Conservation (phyloP, 2,113 vertebrate species). For the Monopterus albus region DNA sequence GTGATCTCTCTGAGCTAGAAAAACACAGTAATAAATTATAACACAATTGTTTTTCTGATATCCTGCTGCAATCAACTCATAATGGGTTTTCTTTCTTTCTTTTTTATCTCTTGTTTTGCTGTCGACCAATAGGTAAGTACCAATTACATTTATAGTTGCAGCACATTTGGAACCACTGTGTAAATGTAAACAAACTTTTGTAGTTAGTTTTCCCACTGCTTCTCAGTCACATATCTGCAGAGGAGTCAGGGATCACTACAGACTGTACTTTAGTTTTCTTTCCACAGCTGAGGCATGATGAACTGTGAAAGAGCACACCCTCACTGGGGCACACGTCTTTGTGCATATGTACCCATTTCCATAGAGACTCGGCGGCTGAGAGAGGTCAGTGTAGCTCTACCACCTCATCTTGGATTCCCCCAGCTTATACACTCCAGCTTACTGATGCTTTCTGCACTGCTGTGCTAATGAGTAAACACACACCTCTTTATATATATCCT, state of each 20-base stretch:
- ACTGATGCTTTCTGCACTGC: slow-evolving; percentile 13
- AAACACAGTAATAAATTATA: no score
- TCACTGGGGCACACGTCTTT: slow-evolving; percentile 15
- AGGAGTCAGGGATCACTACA: slow-evolving; percentile 36
- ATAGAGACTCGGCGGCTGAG: no score
- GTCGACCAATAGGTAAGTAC: slow-evolving; percentile 63
- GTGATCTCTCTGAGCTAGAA: neutral
- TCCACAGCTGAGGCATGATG: slow-evolving; percentile 44
- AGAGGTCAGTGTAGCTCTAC: slow-evolving; percentile 22
- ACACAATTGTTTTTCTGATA: slow-evolving; percentile 35
- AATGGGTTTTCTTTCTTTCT: slow-evolving; percentile 36
- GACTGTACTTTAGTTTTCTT: slow-evolving; percentile 29
- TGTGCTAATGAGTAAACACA: slow-evolving; percentile 30
- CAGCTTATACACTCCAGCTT: neutral
- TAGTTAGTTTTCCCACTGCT: slow-evolving; percentile 16
- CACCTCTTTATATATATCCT: slow-evolving; percentile 12
- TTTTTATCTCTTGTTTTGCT: slow-evolving; percentile 16
- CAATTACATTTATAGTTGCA: neutral
- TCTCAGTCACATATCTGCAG: slow-evolving; percentile 35
- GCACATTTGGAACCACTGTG: slow-evolving; percentile 35
- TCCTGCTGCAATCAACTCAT: slow-evolving; percentile 40
- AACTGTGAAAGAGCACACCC: slow-evolving; percentile 24
- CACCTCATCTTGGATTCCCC: slow-evolving; percentile 16
- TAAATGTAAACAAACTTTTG: neutral
- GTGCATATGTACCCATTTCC: slow-evolving; percentile 59